These are phyloP conservation scores for Protophormia terraenovae DNA, from an alignment of 2,888 invertebrate genomes.

Conservation along the genomic window DNA sequence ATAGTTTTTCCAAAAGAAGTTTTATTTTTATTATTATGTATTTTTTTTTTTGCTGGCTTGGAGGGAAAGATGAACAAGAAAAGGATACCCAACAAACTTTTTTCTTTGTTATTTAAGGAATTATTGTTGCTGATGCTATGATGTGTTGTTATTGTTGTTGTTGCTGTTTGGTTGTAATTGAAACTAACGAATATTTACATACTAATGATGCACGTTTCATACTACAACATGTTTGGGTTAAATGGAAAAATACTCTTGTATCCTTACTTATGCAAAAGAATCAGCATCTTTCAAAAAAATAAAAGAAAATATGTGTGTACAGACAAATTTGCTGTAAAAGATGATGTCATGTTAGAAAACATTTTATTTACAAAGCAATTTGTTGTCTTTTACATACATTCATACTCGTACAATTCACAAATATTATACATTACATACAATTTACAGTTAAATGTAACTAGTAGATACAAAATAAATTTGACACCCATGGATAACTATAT, in stretches of 20 bases:
- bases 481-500: background rate
- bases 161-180: slow-evolving; percentile 46
- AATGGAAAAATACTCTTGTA: background rate
- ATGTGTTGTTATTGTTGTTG: slow-evolving; percentile 14
- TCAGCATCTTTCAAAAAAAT: background rate
- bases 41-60: background rate
- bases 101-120: slow-evolving; percentile 37
- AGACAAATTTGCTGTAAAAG: slow-evolving; percentile 29
- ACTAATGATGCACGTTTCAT: slow-evolving; percentile 56
- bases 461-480: slow-evolving; percentile 9
- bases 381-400: slow-evolving; percentile 38
- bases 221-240: slow-evolving; percentile 39
- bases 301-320: background rate
- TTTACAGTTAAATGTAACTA: background rate
- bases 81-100: background rate
- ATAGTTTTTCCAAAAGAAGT: background rate
- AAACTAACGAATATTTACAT: slow-evolving; percentile 64
- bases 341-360: slow-evolving; percentile 47
- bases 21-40: background rate
- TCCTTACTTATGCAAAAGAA: background rate
- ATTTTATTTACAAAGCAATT: slow-evolving; percentile 60
- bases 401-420: background rate
- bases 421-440: background rate
- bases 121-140: background rate
- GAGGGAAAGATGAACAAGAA: background rate